Percentiles rank a stretch among this genome's conserved stretches.
phyloP scores from a whole-genome alignment of 2,113 vertebrate species.

The Centrocercus urophasianus region DNA sequence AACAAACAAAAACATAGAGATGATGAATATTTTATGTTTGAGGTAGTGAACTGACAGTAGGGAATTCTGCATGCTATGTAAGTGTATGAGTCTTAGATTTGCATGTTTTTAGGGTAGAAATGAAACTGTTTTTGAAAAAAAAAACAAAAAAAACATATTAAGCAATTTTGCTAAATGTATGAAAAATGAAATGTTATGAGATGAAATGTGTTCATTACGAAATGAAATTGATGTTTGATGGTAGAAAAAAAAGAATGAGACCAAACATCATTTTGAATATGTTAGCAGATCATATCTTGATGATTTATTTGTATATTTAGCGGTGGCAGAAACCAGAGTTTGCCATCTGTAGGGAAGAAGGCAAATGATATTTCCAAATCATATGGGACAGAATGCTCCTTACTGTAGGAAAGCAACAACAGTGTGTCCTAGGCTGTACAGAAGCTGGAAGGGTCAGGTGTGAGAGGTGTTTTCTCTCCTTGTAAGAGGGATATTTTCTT shows the following conservation, averaged over 20 bases:
- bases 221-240: conserved; percentile 69
- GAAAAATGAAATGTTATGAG: conserved; percentile 62
- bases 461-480: neutral
- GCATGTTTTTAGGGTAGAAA: conserved; percentile 28
- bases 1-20: neutral
- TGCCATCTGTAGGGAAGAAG: conserved; percentile 23
- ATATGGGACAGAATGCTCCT: neutral
- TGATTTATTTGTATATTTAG: conserved; percentile 56
- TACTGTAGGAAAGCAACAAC: neutral
- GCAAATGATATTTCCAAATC: conserved; percentile 13
- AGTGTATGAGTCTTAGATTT: neutral
- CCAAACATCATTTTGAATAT: conserved; percentile 60
- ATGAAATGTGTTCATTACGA: conserved; percentile 44
- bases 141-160: neutral
- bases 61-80: conserved; percentile 19
- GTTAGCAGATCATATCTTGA: conserved; percentile 64
- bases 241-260: conserved; percentile 42
- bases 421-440: neutral
- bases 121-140: neutral
- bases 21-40: conserved; percentile 35
- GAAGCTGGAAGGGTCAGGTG: neutral
- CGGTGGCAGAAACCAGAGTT: conserved; percentile 35
- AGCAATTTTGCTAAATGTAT: conserved; percentile 64
- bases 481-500: neutral
- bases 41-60: neutral